These are phyloP conservation scores for Hydra vulgaris DNA, from an alignment of 30 jellyfish, hydroid and myxozoan species.

Conservation along the genomic window DNA sequence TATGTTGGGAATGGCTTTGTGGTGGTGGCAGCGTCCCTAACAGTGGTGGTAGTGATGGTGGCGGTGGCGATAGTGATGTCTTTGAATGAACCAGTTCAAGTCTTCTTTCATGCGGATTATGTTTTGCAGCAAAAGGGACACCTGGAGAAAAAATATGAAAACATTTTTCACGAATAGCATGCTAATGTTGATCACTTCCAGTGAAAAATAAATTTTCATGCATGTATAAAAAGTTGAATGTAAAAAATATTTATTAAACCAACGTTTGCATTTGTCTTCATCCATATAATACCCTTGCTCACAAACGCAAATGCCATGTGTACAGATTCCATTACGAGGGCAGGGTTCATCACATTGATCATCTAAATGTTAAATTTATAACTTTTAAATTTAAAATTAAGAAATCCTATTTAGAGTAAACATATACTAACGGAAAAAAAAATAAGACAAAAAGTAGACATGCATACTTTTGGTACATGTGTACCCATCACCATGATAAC, in stretches of 20 bases:
- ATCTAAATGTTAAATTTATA: conserved; percentile 2
- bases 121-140: neutral
- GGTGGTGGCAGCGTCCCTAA: conserved; percentile 25
- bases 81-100: neutral
- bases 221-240: too few species aligned
- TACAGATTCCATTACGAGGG: conserved; percentile 54
- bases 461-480: conserved; percentile 61
- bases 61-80: conserved; percentile 11
- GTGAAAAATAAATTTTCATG: neutral
- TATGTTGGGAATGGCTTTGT: too few species aligned
- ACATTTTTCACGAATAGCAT: neutral
- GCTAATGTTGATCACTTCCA: neutral
- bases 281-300: conserved; percentile 48
- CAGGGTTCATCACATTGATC: conserved; percentile 61
- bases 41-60: conserved; percentile 31
- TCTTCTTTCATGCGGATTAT: neutral
- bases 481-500: conserved; percentile 96
- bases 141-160: neutral
- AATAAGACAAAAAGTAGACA: neutral
- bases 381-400: neutral
- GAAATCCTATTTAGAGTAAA: too few species aligned
- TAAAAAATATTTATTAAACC: neutral
- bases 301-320: conserved; percentile 55
- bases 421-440: too few species aligned
- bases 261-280: conserved; percentile 58